Evolutionary conservation across 2,113 vertebrate genomes (phyloP).

Genomic region (Camarhynchus parvulus): DNA sequence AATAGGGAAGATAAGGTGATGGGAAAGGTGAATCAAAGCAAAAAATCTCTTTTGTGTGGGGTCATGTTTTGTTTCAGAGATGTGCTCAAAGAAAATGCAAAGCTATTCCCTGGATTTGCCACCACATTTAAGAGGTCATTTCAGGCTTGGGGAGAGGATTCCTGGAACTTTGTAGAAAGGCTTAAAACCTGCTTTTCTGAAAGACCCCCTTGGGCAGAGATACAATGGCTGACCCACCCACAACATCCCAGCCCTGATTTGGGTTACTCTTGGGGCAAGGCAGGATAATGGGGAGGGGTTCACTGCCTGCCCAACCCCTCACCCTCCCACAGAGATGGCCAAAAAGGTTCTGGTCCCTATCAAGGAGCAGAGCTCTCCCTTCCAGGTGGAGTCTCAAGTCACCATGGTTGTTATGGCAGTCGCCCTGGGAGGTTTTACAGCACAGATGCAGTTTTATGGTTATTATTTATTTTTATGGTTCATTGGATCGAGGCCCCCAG

Average conservation of each 20-base stretch:
- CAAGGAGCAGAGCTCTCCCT: not conserved
- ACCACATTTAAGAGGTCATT: not conserved
- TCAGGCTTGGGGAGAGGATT: not conserved
- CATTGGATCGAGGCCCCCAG: not conserved
- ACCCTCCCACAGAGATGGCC: not conserved
- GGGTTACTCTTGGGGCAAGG: not conserved
- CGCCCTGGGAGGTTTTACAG: not conserved
- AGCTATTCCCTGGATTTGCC: not conserved
- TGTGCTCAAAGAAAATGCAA: not conserved
- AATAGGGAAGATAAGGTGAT: not conserved
- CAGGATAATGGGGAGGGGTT: not conserved
- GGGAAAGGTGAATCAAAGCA: not conserved
- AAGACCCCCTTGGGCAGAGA: not conserved
- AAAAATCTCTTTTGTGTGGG: not conserved
- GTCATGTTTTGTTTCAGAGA: not conserved
- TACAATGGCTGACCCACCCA: not conserved
- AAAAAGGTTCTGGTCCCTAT: not conserved
- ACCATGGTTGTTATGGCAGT: not conserved
- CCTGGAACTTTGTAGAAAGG: not conserved
- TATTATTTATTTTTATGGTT: slow-evolving; percentile 65
- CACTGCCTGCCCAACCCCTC: not conserved
- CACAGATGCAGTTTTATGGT: slow-evolving; percentile 1
- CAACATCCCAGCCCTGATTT: not conserved
- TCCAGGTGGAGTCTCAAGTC: not conserved
- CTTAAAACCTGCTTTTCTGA: not conserved